Conservation (phyloP, 2,888 invertebrate genomes). For the Amorpha juglandis region DNA sequence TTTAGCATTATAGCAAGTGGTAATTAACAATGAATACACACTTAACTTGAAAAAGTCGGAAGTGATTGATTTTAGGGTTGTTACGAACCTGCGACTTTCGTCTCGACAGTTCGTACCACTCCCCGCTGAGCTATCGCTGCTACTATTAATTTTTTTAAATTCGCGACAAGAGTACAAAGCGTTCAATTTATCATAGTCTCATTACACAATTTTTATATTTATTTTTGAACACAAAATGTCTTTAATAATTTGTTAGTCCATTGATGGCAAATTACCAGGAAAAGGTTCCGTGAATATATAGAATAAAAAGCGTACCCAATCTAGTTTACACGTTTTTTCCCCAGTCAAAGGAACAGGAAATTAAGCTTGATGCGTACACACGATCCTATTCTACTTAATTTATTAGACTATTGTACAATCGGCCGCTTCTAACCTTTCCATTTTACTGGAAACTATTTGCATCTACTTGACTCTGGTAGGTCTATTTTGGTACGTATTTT, state of each 20-base stretch:
- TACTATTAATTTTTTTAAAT: no score
- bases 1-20: no score
- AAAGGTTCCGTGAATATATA: not conserved
- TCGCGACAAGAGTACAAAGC: not conserved
- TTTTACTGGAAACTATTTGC: conserved; percentile 9
- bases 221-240: not conserved
- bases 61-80: no score
- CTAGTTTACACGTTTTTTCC: conserved; percentile 35
- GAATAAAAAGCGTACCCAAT: conserved; percentile 27
- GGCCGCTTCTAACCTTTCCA: not conserved
- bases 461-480: not conserved
- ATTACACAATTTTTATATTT: not conserved
- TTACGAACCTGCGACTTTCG: no score
- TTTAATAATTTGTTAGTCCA: not conserved
- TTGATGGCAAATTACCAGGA: not conserved
- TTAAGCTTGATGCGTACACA: conserved; percentile 35
- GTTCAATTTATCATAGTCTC: not conserved
- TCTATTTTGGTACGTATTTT: not conserved
- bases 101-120: no score
- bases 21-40: no score
- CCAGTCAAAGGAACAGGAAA: conserved; percentile 45
- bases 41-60: no score
- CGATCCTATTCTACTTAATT: conserved; percentile 2
- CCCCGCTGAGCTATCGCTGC: no score
- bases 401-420: conserved; percentile 5